Conservation (phyloP, 2,888 invertebrate species). For the Strigamia maritima region DNA sequence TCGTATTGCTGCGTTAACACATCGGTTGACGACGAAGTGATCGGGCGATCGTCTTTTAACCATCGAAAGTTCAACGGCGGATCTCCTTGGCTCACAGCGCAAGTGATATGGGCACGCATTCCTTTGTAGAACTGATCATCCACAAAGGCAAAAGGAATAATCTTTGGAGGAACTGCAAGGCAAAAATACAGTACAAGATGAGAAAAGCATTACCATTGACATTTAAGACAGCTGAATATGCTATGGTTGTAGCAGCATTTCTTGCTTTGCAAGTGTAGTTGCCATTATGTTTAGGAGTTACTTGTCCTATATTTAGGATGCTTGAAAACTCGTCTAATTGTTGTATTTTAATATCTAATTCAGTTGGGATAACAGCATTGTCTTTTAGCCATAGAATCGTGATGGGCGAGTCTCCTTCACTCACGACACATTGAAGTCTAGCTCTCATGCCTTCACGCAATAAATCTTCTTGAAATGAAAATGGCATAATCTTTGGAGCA, state of each 20-base stretch:
- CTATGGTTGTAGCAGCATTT: not conserved
- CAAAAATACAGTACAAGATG: not conserved
- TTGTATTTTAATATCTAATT: not conserved
- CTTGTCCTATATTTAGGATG: not conserved
- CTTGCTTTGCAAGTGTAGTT: not conserved
- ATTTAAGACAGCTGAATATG: not conserved
- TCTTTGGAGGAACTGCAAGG: slow-evolving; percentile 6
- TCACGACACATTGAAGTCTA: not conserved
- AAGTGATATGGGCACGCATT: too few species aligned
- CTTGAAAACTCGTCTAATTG: not conserved
- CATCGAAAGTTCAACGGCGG: too few species aligned
- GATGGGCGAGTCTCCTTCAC: not conserved
- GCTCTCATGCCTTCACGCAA: slow-evolving; percentile 58
- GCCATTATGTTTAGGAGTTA: not conserved
- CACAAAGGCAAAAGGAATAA: too few species aligned
- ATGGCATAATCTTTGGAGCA: slow-evolving; percentile 70
- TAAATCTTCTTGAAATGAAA: slow-evolving; percentile 56
- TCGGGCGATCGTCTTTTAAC: too few species aligned
- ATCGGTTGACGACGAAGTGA: too few species aligned
- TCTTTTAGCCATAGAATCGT: not conserved
- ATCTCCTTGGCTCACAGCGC: too few species aligned
- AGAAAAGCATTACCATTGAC: not conserved
- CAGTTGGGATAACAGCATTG: not conserved
- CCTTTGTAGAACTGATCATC: too few species aligned
- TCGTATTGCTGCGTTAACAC: too few species aligned